Conservation (phyloP, 2,113 vertebrate genomes). For the Diphyllodes magnificus region DNA sequence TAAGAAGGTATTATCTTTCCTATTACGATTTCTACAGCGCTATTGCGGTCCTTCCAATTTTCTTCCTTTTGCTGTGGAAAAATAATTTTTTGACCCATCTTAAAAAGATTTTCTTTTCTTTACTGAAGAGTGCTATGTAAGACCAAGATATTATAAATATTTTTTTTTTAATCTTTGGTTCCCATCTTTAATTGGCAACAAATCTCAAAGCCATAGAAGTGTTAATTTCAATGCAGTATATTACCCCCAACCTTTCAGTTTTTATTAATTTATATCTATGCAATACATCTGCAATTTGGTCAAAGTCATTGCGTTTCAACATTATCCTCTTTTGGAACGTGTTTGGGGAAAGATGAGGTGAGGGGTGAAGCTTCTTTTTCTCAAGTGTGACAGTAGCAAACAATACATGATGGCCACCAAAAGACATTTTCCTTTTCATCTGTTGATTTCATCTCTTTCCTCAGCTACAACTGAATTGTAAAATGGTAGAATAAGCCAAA, state of each 20-base stretch:
- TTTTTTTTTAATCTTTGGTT: not conserved
- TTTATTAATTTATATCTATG: not conserved
- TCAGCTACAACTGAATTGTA: not conserved
- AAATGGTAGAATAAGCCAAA: not conserved
- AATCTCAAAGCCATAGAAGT: not conserved
- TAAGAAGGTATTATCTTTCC: slow-evolving; percentile 43
- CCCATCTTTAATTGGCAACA: not conserved
- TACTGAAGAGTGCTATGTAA: not conserved
- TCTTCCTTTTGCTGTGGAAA: slow-evolving; percentile 37
- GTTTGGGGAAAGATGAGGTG: not conserved
- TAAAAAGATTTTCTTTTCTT: not conserved
- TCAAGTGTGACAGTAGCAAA: not conserved
- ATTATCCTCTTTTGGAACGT: not conserved
- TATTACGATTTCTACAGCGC: slow-evolving; percentile 40
- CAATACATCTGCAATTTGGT: not conserved
- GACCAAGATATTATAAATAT: not conserved
- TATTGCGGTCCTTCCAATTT: slow-evolving; percentile 21
- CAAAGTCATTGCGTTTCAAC: not conserved
- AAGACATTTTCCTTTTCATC: not conserved
- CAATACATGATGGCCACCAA: not conserved
- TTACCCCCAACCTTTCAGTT: not conserved
- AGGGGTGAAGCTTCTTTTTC: not conserved
- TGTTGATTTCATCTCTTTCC: not conserved
- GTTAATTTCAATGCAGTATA: not conserved
- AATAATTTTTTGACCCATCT: slow-evolving; percentile 17